Evolutionary conservation across 2,888 invertebrate species (phyloP).

Genomic region (Prenolepis imparis): DNA sequence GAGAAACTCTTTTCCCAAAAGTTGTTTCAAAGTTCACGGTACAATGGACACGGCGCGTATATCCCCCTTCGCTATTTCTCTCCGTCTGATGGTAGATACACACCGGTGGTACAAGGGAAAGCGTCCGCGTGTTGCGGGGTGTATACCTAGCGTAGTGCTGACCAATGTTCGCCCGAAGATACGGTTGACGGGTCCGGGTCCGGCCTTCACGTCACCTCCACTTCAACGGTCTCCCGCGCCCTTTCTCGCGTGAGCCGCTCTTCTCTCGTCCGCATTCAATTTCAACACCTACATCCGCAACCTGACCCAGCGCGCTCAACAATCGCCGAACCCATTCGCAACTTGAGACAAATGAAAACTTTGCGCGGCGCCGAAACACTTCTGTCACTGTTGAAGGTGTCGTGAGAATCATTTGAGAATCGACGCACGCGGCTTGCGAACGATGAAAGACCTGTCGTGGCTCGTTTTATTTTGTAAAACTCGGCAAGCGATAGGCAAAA

Average conservation of each 20-base stretch:
- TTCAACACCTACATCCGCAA: conserved; percentile 78
- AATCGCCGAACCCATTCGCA: conserved; percentile 75
- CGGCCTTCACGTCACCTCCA: conserved; percentile 74
- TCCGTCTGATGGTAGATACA: conserved; percentile 71
- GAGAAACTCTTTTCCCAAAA: conserved; percentile 81
- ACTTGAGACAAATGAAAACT: conserved; percentile 76
- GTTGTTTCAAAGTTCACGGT: conserved; percentile 85
- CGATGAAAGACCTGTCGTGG: not conserved
- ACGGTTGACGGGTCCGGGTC: conserved; percentile 83
- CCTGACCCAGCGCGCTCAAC: conserved; percentile 73
- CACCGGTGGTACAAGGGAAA: conserved; percentile 73
- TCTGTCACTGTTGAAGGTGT: conserved; percentile 60
- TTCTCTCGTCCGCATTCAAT: conserved; percentile 78
- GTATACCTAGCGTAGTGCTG: conserved; percentile 79
- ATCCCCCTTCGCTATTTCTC: conserved; percentile 74
- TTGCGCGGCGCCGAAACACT: conserved; percentile 70
- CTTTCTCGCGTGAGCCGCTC: conserved; percentile 60
- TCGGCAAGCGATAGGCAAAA: not conserved
- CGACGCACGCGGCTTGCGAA: conserved; percentile 47
- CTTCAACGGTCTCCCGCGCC: conserved; percentile 74
- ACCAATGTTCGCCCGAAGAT: conserved; percentile 84
- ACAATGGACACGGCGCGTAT: conserved; percentile 82
- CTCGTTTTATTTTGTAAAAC: conserved; percentile 27
- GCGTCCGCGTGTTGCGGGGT: conserved; percentile 71
- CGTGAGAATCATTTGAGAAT: conserved; percentile 39